A percentile compares a stretch with the other conserved stretches of the same genome.
phyloP scores from a whole-genome alignment of 2,888 invertebrate species.

The Coenonympha arcania region DNA sequence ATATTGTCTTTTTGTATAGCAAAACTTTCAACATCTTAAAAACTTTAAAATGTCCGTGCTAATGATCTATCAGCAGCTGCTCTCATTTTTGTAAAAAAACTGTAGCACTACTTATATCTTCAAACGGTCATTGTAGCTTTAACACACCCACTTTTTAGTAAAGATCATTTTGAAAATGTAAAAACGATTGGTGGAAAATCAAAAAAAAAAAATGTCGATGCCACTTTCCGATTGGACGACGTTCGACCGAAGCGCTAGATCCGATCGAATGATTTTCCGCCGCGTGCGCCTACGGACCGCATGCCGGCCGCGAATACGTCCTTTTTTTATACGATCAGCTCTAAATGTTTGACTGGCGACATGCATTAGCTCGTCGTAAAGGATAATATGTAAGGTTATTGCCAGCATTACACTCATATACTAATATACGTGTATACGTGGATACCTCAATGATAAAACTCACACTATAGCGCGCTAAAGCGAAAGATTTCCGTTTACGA shows the following conservation, averaged over 20 bases:
- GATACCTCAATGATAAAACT: conserved; percentile 47
- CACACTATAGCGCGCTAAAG: conserved; percentile 39
- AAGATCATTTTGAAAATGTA: conserved; percentile 18
- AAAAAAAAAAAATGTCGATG: conserved; percentile 30
- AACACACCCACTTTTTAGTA: conserved; percentile 19
- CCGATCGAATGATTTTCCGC: conserved; percentile 57
- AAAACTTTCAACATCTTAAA: conserved; percentile 38
- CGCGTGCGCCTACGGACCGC: conserved; percentile 57
- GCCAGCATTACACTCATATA: conserved; percentile 42
- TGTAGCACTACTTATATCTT: conserved; percentile 45
- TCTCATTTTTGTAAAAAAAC: conserved; percentile 34
- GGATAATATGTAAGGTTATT: conserved; percentile 72
- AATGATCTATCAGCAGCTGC: conserved; percentile 37
- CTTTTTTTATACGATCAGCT: conserved; percentile 66
- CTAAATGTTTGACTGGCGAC: conserved; percentile 65
- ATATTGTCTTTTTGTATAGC: conserved; percentile 41
- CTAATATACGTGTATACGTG: conserved; percentile 31
- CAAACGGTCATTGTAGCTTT: conserved; percentile 35
- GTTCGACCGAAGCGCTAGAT: conserved; percentile 56
- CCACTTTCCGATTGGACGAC: conserved; percentile 54
- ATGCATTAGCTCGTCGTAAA: conserved; percentile 68
- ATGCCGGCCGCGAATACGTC: conserved; percentile 46
- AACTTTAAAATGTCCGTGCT: conserved; percentile 39
- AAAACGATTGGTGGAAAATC: conserved; percentile 20
- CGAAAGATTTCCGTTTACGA: conserved; percentile 69